Percentiles rank a stretch among this genome's conserved stretches.
phyloP scores from a whole-genome alignment of 2,797 vertebrate species.

The Taeniopygia guttata region DNA sequence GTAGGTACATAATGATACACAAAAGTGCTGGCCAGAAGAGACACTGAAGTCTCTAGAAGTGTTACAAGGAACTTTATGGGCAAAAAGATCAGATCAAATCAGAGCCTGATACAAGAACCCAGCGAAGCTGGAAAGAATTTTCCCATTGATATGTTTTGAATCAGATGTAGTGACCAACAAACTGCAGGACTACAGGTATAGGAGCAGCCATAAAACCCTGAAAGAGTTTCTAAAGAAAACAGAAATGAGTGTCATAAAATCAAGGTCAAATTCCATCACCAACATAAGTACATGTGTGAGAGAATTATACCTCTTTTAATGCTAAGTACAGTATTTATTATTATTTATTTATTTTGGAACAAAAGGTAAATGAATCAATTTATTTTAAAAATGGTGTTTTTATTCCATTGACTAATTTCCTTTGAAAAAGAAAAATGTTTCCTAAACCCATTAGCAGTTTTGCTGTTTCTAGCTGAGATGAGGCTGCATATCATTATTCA shows the following conservation, averaged over 20 bases:
- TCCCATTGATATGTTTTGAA: background rate
- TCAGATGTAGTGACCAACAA: background rate
- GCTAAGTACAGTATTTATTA: conserved; percentile 35
- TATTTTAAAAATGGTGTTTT: conserved; percentile 48
- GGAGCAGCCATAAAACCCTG: background rate
- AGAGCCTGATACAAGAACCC: background rate
- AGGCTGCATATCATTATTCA: conserved; percentile 45
- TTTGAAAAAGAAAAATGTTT: conserved; percentile 59
- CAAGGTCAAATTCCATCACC: background rate
- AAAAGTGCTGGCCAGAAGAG: background rate
- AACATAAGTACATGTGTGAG: background rate
- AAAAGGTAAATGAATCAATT: conserved; percentile 62
- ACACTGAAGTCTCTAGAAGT: background rate
- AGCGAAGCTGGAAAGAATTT: background rate
- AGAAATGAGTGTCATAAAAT: background rate
- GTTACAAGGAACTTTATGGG: background rate
- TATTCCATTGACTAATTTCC: conserved; percentile 64
- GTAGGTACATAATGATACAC: background rate
- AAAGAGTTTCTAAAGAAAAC: background rate
- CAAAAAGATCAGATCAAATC: background rate
- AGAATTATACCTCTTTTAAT: background rate
- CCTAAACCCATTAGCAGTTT: conserved; percentile 35
- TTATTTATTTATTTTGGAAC: conserved; percentile 54
- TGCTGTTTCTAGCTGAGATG: conserved; percentile 27
- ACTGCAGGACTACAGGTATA: background rate